These are phyloP conservation scores for Dysmachus trigonus DNA, from an alignment of 2,888 invertebrate genomes.

Conservation along the genomic window DNA sequence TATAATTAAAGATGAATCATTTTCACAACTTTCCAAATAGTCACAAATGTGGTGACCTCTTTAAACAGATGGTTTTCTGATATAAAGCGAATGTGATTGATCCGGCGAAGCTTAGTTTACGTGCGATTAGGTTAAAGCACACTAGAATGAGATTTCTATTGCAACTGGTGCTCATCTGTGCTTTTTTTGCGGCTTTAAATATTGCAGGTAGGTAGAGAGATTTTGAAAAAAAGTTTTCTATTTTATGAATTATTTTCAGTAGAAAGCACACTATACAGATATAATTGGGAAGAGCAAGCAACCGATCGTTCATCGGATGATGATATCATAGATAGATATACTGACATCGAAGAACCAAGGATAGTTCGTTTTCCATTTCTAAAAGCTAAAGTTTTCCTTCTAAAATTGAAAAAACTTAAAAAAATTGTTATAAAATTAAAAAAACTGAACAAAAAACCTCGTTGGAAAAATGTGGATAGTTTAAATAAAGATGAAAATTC, in stretches of 20 bases:
- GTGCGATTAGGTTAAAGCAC: background rate
- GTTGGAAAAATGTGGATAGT: background rate
- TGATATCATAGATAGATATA: background rate
- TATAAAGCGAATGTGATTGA: background rate
- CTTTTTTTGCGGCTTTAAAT: background rate
- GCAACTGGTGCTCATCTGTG: background rate
- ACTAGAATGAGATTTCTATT: background rate
- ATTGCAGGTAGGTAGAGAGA: background rate
- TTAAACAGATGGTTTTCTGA: background rate
- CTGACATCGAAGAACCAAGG: background rate
- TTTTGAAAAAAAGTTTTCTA: background rate
- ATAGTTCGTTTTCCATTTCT: constrained; percentile 23
- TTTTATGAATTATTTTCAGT: background rate
- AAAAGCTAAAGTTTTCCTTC: constrained; percentile 8
- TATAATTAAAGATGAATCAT: background rate
- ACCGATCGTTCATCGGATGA: background rate
- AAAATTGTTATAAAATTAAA: background rate
- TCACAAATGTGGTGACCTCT: background rate
- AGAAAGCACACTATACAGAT: background rate
- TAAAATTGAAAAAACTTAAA: constrained; percentile 31
- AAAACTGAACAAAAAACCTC: background rate
- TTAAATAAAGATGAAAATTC: background rate
- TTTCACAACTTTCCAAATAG: background rate
- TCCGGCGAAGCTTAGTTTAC: background rate
- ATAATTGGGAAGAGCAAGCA: background rate